Evolutionary conservation across 2,797 vertebrate genomes (phyloP).

Genomic region (Gephyroberyx darwinii): DNA sequence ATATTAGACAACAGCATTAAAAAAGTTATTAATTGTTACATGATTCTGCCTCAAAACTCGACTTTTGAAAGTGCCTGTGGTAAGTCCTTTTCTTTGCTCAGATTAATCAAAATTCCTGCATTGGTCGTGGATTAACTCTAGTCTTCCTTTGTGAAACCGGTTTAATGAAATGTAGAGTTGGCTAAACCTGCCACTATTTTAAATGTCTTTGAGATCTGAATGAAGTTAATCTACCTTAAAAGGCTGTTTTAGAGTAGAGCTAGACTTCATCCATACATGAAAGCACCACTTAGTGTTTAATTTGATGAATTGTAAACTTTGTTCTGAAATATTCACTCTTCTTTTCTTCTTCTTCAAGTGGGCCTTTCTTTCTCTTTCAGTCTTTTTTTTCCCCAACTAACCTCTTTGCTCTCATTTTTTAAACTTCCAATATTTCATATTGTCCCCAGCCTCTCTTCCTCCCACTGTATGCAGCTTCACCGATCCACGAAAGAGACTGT

Average conservation of each 20-base stretch:
- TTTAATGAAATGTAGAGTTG: slow-evolving; percentile 42
- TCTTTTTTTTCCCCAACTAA: slow-evolving; percentile 58
- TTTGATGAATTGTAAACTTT: slow-evolving; percentile 73
- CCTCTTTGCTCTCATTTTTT: slow-evolving; percentile 67
- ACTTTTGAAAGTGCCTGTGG: not conserved
- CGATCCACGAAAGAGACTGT: slow-evolving; percentile 55
- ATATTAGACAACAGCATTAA: slow-evolving; percentile 14
- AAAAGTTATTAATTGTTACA: slow-evolving; percentile 17
- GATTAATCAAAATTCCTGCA: slow-evolving; percentile 34
- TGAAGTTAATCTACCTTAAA: slow-evolving; percentile 60
- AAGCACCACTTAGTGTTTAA: slow-evolving; percentile 56
- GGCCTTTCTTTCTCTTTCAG: slow-evolving; percentile 69
- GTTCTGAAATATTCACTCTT: slow-evolving; percentile 66
- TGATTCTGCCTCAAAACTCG: slow-evolving; percentile 16
- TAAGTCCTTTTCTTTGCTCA: slow-evolving; percentile 14
- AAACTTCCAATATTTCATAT: slow-evolving; percentile 62
- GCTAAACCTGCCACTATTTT: slow-evolving; percentile 36
- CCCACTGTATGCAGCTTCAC: slow-evolving; percentile 45
- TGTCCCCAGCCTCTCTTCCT: slow-evolving; percentile 43
- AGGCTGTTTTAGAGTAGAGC: slow-evolving; percentile 38
- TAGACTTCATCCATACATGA: slow-evolving; percentile 46
- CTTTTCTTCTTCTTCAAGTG: slow-evolving; percentile 63
- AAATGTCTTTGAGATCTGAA: slow-evolving; percentile 38
- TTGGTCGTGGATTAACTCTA: slow-evolving; percentile 27
- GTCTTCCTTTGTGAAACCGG: slow-evolving; percentile 16